Evolutionary conservation across 2,113 vertebrate genomes (phyloP).

Genomic region (Lophotis ruficrista): DNA sequence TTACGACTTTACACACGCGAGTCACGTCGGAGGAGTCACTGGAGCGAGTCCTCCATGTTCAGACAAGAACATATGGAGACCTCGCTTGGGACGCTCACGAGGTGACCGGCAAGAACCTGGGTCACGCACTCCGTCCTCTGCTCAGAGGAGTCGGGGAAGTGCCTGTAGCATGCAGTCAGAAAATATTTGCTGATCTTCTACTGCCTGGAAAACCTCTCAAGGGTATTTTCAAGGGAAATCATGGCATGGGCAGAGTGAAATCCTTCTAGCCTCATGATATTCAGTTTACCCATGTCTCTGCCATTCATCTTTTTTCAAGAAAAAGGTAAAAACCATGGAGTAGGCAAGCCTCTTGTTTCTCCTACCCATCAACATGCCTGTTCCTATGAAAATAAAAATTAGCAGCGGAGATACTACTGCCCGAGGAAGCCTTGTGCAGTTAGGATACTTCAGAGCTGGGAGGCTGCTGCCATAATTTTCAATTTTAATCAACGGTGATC

Average conservation of each 20-base stretch:
- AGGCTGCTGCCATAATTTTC: neutral
- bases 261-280: neutral
- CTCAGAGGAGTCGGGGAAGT: neutral
- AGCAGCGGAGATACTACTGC: neutral
- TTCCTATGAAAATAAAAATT: neutral
- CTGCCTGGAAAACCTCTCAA: neutral
- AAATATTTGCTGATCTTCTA: neutral
- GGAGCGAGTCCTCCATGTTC: neutral
- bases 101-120: neutral
- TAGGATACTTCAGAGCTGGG: neutral
- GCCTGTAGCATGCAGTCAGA: neutral
- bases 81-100: neutral
- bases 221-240: neutral
- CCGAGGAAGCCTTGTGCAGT: neutral
- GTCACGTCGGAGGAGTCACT: no score
- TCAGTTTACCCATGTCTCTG: no score
- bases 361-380: neutral
- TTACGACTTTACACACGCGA: no score
- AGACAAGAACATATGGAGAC: neutral
- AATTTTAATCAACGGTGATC: neutral
- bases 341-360: neutral
- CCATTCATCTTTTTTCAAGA: neutral
- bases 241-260: neutral
- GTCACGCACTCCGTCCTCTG: no score
- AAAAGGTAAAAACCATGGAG: neutral